phyloP scores from a whole-genome alignment of 2,888 invertebrate genomes.

The Epinotia nisella region DNA sequence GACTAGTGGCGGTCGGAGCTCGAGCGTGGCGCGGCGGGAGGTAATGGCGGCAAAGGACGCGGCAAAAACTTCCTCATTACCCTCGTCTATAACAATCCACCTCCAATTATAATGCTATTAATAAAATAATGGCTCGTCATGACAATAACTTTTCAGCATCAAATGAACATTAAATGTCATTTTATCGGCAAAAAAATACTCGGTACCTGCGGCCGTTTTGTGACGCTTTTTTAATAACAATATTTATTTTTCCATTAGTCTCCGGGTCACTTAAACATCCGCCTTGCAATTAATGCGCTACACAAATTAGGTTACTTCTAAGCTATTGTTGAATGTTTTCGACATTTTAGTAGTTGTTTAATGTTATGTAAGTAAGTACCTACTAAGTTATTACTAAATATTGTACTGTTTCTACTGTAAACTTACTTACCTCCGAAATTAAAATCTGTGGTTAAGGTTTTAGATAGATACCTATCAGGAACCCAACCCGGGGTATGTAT shows the following conservation, averaged over 20 bases:
- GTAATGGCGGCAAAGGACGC: slow-evolving; percentile 60
- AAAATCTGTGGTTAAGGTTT: background rate
- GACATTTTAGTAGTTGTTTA: slow-evolving; percentile 40
- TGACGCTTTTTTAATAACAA: slow-evolving; percentile 61
- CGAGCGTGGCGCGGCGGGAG: slow-evolving; percentile 45
- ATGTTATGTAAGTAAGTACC: background rate
- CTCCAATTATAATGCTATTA: slow-evolving; percentile 82
- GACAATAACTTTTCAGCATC: slow-evolving; percentile 68
- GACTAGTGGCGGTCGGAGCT: slow-evolving; percentile 46
- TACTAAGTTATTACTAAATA: background rate
- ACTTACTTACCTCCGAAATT: background rate
- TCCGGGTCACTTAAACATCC: slow-evolving; percentile 57
- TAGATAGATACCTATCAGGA: no score
- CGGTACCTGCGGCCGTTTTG: slow-evolving; percentile 59
- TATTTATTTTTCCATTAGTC: slow-evolving; percentile 75
- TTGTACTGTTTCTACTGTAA: background rate
- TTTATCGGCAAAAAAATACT: slow-evolving; percentile 71
- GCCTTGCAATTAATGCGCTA: slow-evolving; percentile 50
- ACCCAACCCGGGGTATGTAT: no score
- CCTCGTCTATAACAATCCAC: slow-evolving; percentile 67
- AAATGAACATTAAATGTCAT: slow-evolving; percentile 75
- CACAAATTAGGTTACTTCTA: slow-evolving; percentile 33
- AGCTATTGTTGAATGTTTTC: slow-evolving; percentile 57
- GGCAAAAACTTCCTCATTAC: slow-evolving; percentile 76
- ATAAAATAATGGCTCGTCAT: slow-evolving; percentile 72